phyloP scores from a whole-genome alignment of 2,888 invertebrate species.

The Synanthedon myopaeformis region DNA sequence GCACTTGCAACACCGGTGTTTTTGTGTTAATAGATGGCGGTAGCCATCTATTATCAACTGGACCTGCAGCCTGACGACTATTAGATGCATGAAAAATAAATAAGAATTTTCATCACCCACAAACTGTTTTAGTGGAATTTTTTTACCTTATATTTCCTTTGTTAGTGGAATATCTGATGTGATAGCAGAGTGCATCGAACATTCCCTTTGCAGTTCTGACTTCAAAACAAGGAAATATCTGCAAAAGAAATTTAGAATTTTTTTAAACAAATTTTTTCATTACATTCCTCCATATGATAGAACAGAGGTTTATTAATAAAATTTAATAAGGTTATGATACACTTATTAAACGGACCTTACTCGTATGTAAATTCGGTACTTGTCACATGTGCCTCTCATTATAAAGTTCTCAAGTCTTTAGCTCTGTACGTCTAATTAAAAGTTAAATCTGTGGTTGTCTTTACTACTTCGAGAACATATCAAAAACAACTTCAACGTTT shows the following conservation, averaged over 20 bases:
- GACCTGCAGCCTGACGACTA: no score
- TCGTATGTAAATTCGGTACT: no score
- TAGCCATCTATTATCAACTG: no score
- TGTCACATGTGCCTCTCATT: slow-evolving; percentile 20
- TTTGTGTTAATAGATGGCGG: no score
- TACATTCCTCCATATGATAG: no score
- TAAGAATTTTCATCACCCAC: no score
- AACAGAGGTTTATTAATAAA: no score
- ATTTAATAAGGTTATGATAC: no score
- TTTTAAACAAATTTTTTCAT: not conserved
- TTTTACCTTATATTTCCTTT: slow-evolving; percentile 92
- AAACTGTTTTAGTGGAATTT: not conserved
- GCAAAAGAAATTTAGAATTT: slow-evolving; percentile 7
- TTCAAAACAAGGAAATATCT: slow-evolving; percentile 96
- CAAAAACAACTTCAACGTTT: no score
- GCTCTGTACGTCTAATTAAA: slow-evolving; percentile 41
- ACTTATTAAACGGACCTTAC: no score
- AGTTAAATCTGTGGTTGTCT: slow-evolving; percentile 18
- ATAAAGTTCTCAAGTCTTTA: slow-evolving; percentile 28
- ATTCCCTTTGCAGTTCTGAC: slow-evolving; percentile 95
- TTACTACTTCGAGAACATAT: not conserved
- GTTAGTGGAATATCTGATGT: slow-evolving; percentile 96
- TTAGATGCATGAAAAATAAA: not conserved
- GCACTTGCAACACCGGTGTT: no score
- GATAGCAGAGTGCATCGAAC: slow-evolving; percentile 96